Evolutionary conservation across 1,140 invertebrate genomes (phyloP).

Genomic region (Lutraria rhynchaena): DNA sequence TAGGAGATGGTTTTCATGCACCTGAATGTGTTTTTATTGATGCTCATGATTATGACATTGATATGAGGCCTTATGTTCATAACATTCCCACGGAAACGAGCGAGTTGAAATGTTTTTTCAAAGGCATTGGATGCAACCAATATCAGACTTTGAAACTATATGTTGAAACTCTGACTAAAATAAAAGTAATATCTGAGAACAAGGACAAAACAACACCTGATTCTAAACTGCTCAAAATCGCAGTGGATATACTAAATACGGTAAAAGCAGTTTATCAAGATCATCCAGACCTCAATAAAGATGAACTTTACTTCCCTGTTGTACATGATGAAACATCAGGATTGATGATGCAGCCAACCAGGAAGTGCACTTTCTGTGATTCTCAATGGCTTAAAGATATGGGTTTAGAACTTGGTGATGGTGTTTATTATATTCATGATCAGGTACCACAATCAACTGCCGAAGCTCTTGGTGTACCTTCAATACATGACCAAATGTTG

Average conservation of each 20-base stretch:
- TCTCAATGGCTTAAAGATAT: slow-evolving; percentile 11
- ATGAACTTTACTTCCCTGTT: slow-evolving; percentile 6
- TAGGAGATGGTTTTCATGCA: slow-evolving; percentile 16
- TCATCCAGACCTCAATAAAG: not conserved
- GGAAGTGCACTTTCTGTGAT: slow-evolving; percentile 10
- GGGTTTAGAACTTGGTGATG: not conserved
- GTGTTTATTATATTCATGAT: slow-evolving; percentile 34
- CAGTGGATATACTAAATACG: not conserved
- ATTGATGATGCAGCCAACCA: not conserved
- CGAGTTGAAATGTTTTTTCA: slow-evolving; percentile 2
- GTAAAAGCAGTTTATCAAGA: not conserved
- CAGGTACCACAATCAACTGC: slow-evolving; percentile 13
- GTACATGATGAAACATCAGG: not conserved
- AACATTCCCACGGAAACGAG: slow-evolving; percentile 1
- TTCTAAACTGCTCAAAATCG: not conserved
- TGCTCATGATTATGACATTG: not conserved
- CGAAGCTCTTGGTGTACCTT: slow-evolving; percentile 44
- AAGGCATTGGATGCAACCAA: slow-evolving; percentile 8
- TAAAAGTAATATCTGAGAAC: not conserved
- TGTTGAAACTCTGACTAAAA: not conserved
- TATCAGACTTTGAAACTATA: not conserved
- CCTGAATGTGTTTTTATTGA: not conserved
- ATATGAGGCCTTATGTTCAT: slow-evolving; percentile 3
- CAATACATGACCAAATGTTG: slow-evolving; percentile 29
- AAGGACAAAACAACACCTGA: not conserved